Evolutionary conservation across 1,140 invertebrate genomes (phyloP), one percentile per base, ranked within the genome.

Genomic region (Panagrolaimus sp.): DNA sequence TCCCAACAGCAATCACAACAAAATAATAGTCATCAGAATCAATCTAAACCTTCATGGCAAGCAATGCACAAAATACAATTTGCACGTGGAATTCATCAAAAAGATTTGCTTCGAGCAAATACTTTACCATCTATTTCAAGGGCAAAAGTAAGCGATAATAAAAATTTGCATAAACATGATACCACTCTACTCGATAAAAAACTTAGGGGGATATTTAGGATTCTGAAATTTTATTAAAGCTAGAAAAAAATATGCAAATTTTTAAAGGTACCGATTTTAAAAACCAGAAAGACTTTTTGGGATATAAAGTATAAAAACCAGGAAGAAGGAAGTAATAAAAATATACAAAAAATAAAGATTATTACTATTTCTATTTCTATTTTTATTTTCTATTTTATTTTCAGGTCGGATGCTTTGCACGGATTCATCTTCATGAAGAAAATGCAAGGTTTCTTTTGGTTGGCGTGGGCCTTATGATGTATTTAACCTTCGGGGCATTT

Each of bases 61-160:
- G 52, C 52, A 21, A 58, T 58, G 52, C 52, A 58, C 52, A 58
- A 58, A 28, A 58, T 58, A n/a, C 52, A 58, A 28, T 58, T 58
- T 28, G 52, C 52, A 28, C 52, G 52, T 58, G 52, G 52, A 21
- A 58, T 58, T 28, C 52, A 58, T 21, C 52, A 58, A 58, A 21
- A 28, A 26, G 52, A 58, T 58, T 28, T 58, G 17, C 17, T 58
- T 5, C 52, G 52, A 26, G 52, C 52, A 21, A 58, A 58, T 24
- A 58, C 52, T 21, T 28, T 58, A 2, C 52, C 52, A 21, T 26
- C 21, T 58, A 58, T 58, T 58, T 58, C 52, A 1, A 58, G 52
- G 52, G 52, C 52, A 26, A 58, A 58, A 28, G 52, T 58, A 28
- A 58, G 52, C 17, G 21, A 58, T 58, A 12, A n/a, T 58, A 12